phyloP scores from a whole-genome alignment of 2,113 vertebrate genomes.

The Muscicapa adusta region DNA sequence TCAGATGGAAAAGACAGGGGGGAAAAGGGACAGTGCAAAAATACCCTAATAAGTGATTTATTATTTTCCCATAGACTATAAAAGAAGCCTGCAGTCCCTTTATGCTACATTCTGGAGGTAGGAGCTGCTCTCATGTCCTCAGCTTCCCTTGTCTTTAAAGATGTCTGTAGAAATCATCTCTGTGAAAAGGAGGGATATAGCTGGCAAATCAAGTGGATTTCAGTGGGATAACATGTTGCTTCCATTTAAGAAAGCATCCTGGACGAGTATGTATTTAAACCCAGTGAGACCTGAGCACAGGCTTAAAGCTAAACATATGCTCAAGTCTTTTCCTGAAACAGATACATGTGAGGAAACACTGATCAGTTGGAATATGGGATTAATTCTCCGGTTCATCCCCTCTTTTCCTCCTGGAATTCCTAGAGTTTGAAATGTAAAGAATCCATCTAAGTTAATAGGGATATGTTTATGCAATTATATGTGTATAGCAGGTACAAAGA shows the following conservation, averaged over 20 bases:
- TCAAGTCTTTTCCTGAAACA: conserved; percentile 36
- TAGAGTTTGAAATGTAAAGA: neutral
- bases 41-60: neutral
- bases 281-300: conserved; percentile 35
- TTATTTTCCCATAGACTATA: neutral
- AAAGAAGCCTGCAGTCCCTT: neutral
- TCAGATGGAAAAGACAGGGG: neutral
- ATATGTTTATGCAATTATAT: neutral
- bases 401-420: neutral
- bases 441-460: neutral
- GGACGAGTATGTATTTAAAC: neutral
- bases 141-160: neutral
- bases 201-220: neutral
- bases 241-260: conserved; percentile 43
- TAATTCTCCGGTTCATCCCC: neutral
- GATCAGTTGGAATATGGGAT: conserved; percentile 5
- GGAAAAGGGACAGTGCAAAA: neutral
- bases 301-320: conserved; percentile 31
- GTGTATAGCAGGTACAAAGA: neutral
- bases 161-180: neutral
- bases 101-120: neutral
- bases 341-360: conserved; percentile 23
- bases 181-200: neutral
- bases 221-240: conserved; percentile 29
- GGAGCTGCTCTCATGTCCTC: neutral